phyloP scores from a whole-genome alignment of 64 coral and sea anemone genomes.

The Pachyseris speciosa region DNA sequence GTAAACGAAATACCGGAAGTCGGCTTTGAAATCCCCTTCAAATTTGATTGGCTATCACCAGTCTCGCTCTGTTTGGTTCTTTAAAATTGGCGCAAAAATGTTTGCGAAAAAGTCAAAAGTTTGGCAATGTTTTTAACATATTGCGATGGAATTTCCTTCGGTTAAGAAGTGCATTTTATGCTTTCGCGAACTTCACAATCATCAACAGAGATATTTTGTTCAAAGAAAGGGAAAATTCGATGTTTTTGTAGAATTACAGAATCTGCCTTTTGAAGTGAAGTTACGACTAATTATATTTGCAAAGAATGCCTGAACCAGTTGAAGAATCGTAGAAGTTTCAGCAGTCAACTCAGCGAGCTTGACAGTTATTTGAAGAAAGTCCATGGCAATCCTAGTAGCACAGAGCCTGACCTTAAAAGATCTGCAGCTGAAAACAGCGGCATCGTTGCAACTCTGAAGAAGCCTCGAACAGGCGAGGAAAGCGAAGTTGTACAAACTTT shows the following conservation, averaged over 20 bases:
- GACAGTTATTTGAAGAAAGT: not conserved
- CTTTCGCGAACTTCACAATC: not conserved
- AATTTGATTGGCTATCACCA: not conserved
- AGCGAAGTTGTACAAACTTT: too few relatives aligned
- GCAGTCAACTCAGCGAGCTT: not conserved
- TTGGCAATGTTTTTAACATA: too few relatives aligned
- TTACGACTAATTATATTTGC: not conserved
- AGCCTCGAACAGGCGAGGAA: too few relatives aligned
- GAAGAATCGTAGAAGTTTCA: not conserved
- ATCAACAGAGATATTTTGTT: slow-evolving; percentile 2
- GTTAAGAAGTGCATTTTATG: slow-evolving; percentile 39
- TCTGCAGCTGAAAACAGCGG: too few relatives aligned
- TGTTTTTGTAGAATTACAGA: not conserved
- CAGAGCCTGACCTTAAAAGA: not conserved
- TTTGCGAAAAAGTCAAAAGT: too few relatives aligned
- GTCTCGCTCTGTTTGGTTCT: too few relatives aligned
- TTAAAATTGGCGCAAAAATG: too few relatives aligned
- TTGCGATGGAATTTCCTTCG: not conserved
- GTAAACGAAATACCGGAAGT: too few relatives aligned
- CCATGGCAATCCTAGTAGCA: not conserved
- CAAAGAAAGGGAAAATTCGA: not conserved
- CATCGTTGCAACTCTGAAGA: too few relatives aligned
- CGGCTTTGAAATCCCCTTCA: not conserved
- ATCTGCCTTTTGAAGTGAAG: not conserved
- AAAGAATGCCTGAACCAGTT: not conserved